phyloP scores from a whole-genome alignment of 2,113 vertebrate genomes.

The Chloropsis cyanopogon region DNA sequence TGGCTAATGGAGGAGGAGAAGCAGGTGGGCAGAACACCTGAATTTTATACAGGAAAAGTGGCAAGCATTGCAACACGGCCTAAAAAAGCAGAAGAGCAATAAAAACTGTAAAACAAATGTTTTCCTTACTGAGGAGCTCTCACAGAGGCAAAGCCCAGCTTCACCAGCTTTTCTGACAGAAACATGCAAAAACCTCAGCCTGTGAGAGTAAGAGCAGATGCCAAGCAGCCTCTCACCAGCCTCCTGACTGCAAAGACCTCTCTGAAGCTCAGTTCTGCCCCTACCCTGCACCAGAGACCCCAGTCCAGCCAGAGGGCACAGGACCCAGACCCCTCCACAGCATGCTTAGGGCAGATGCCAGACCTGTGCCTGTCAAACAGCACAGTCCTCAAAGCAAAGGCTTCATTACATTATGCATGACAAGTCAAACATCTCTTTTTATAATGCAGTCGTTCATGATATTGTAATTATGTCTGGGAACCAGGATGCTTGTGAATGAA shows the following conservation, averaged over 20 bases:
- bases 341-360: rapidly evolving
- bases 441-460: neutral
- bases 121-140: neutral
- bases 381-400: rapidly evolving
- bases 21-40: neutral
- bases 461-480: neutral
- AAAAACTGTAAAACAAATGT: neutral
- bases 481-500: neutral
- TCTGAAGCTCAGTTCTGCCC: neutral
- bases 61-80: neutral
- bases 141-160: neutral
- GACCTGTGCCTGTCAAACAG: neutral
- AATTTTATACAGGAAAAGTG: neutral
- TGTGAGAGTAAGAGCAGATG: neutral
- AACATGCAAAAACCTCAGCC: neutral
- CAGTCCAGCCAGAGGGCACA: neutral
- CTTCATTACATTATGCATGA: neutral
- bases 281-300: neutral
- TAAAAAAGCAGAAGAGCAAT: neutral
- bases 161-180: neutral
- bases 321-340: neutral
- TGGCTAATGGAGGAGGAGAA: neutral
- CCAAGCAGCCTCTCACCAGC: neutral
- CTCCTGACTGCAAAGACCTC: neutral
- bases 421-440: neutral